Conservation (phyloP, 1,140 invertebrate genomes). For the Branchinecta lindahli region DNA sequence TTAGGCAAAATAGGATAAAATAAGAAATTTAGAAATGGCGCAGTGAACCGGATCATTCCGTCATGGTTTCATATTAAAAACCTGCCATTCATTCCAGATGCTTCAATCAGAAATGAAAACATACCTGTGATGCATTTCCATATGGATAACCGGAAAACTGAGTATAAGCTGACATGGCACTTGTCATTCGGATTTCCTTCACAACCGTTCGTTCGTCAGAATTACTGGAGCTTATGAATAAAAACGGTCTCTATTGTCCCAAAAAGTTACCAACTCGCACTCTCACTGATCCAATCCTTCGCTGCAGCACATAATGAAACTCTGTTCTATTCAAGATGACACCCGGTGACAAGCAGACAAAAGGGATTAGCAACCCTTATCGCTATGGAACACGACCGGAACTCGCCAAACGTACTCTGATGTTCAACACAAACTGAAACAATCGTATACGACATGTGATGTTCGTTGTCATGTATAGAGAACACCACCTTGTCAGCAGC, state of each 20-base stretch:
- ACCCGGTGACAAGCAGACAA: neutral
- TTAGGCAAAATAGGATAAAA: no score
- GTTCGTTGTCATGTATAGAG: neutral
- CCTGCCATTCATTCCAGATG: no score
- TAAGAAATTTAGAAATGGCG: no score
- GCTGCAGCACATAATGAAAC: neutral
- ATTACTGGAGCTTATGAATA: no score
- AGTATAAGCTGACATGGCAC: constrained; percentile 56
- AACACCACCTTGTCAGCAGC: neutral
- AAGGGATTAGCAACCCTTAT: neutral
- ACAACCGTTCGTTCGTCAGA: no score
- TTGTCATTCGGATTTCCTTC: constrained; percentile 18
- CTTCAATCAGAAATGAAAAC: constrained; percentile 20
- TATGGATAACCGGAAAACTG: constrained; percentile 60
- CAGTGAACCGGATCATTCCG: no score
- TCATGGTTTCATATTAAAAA: no score
- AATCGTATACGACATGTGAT: constrained; percentile 8
- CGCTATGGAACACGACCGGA: neutral
- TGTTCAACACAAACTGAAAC: constrained; percentile 10
- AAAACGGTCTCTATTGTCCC: no score
- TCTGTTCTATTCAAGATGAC: neutral
- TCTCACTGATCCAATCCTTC: neutral
- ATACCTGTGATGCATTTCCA: constrained; percentile 59
- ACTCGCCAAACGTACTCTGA: neutral
- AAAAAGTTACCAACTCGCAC: no score